A percentile compares a stretch with the other conserved stretches of the same genome.
Evolutionary conservation across 2,113 vertebrate genomes (phyloP).

Genomic region (Pagrus major): DNA sequence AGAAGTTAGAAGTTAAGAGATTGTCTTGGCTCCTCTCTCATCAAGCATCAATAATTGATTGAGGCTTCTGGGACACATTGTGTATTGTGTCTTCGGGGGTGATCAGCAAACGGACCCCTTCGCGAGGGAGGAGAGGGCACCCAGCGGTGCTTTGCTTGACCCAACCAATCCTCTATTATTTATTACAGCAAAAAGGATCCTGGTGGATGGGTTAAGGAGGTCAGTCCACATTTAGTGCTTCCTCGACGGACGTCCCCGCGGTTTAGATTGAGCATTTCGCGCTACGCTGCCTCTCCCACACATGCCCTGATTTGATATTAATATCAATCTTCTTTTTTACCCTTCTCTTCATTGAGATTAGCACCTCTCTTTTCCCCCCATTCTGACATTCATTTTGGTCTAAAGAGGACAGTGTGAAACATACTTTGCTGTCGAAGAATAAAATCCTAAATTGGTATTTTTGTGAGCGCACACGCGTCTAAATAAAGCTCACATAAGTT

Average conservation of each 20-base stretch:
- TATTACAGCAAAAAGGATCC: conserved; percentile 78
- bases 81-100: conserved; percentile 73
- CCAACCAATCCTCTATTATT: conserved; percentile 84
- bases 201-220: conserved; percentile 81
- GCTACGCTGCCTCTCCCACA: conserved; percentile 82
- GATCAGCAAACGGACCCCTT: conserved; percentile 70
- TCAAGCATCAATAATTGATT: conserved; percentile 86
- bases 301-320: conserved; percentile 84
- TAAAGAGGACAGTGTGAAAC: conserved; percentile 52
- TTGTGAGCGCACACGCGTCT: conserved; percentile 14
- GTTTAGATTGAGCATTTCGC: conserved; percentile 88
- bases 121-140: conserved; percentile 60
- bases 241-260: conserved; percentile 54
- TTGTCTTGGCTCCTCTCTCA: conserved; percentile 77
- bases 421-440: conserved; percentile 52
- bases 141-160: conserved; percentile 74
- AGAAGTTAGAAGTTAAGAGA: conserved; percentile 77
- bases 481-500: conserved; percentile 30
- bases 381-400: conserved; percentile 72
- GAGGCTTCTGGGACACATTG: conserved; percentile 71
- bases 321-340: conserved; percentile 84
- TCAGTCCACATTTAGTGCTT: conserved; percentile 84
- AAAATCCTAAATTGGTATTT: conserved; percentile 56
- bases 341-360: conserved; percentile 81
- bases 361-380: conserved; percentile 50